Conservation (phyloP, 2,888 invertebrate species). For the Bhutanitis thaidina region DNA sequence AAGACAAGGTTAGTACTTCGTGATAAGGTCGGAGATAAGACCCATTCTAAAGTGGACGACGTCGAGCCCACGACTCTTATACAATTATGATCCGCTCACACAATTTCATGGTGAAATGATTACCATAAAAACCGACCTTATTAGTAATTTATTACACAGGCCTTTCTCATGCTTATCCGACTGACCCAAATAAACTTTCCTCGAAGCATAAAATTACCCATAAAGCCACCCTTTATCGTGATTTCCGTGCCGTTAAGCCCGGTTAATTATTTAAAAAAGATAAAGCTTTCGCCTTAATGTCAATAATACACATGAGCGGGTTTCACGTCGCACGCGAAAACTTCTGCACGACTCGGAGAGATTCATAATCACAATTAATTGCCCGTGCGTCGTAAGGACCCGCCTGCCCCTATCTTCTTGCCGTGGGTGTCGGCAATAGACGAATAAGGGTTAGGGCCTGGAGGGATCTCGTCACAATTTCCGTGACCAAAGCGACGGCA, state of each 20-base stretch:
- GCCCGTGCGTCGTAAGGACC: too few relatives aligned
- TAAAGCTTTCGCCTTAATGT: conserved; percentile 3
- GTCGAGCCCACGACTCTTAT: too few relatives aligned
- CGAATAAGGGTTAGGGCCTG: too few relatives aligned
- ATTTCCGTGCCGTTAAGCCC: conserved; percentile 17
- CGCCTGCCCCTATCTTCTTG: too few relatives aligned
- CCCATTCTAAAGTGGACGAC: too few relatives aligned
- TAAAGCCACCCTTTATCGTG: conserved; percentile 15
- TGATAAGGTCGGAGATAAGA: too few relatives aligned
- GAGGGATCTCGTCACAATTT: too few relatives aligned
- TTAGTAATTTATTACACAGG: not conserved
- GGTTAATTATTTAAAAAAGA: conserved; percentile 17
- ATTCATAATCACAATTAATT: too few relatives aligned
- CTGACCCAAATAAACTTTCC: conserved; percentile 17
- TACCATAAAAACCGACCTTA: not conserved
- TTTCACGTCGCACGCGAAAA: not conserved
- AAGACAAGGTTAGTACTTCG: too few relatives aligned
- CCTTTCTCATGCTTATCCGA: conserved; percentile 8
- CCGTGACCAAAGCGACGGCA: too few relatives aligned
- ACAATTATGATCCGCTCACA: not conserved
- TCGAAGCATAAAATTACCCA: conserved; percentile 16
- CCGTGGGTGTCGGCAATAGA: too few relatives aligned
- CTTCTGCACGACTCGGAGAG: too few relatives aligned
- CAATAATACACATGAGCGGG: not conserved
- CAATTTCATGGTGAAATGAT: conserved; percentile 1